Conservation (phyloP, 2,113 vertebrate species). For the Caranx ignobilis region DNA sequence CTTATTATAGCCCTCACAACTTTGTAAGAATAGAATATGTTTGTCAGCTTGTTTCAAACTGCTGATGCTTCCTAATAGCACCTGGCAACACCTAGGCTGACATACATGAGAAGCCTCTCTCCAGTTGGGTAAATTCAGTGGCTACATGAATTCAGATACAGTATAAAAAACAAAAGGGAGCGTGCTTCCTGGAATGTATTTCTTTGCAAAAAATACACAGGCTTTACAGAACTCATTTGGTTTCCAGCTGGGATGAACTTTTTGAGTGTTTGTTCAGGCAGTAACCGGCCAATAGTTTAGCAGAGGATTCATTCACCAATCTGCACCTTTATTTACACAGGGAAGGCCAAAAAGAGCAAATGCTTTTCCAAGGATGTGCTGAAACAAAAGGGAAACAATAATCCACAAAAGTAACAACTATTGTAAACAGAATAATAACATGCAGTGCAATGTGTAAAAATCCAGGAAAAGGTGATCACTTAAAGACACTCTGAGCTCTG, state of each 20-base stretch:
- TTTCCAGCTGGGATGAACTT: neutral
- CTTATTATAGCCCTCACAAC: neutral
- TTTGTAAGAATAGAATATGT: neutral
- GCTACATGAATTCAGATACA: neutral
- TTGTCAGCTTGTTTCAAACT: neutral
- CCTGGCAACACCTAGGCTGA: neutral
- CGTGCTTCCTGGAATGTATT: neutral
- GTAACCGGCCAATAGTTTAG: neutral
- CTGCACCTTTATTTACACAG: no score
- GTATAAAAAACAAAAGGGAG: neutral
- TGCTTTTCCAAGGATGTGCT: no score
- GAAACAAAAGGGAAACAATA: no score
- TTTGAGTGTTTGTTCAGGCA: neutral
- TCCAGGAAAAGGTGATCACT: neutral
- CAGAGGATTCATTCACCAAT: neutral
- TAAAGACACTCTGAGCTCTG: neutral
- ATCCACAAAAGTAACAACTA: no score
- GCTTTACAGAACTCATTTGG: neutral
- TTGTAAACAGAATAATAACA: no score
- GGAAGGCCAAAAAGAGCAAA: no score
- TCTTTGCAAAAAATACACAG: slow-evolving; percentile 8
- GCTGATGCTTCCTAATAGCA: neutral
- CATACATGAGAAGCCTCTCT: neutral
- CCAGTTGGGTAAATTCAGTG: neutral
- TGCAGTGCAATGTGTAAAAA: neutral